These are phyloP conservation scores for Spinibarbus caldwelli DNA, from an alignment of 2,797 vertebrate species.

Conservation along the genomic window DNA sequence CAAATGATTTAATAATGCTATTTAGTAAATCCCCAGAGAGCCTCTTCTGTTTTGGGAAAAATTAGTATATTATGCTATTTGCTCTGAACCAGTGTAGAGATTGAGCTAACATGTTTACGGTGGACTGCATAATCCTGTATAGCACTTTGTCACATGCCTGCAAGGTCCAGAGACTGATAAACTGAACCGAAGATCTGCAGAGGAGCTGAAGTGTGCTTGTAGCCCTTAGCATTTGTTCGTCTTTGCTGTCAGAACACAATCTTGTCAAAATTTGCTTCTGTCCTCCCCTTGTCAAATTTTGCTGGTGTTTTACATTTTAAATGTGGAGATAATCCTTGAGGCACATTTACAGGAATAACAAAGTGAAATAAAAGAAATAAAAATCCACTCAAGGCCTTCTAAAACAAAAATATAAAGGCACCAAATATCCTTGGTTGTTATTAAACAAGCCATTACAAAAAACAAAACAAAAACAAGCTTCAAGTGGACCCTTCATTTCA, in stretches of 20 bases:
- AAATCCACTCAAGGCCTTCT: not conserved
- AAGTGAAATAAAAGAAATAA: not conserved
- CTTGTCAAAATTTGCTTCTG: constrained; percentile 7
- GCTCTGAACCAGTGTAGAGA: not conserved
- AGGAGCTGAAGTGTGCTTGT: constrained; percentile 19
- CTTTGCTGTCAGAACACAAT: constrained; percentile 3
- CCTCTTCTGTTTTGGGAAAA: not conserved
- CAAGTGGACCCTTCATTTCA: constrained; percentile 51
- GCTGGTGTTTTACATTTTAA: constrained; percentile 15
- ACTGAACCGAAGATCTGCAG: constrained; percentile 13
- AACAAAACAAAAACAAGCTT: constrained; percentile 55
- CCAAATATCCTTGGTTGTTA: not conserved
- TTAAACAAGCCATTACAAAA: constrained; percentile 10
- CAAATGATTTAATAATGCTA: not conserved
- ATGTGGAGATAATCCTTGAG: constrained; percentile 1
- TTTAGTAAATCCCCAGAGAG: constrained; percentile 12
- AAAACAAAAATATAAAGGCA: not conserved
- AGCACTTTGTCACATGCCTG: constrained; percentile 17
- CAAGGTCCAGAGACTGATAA: constrained; percentile 30
- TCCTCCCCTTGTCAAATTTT: constrained; percentile 14
- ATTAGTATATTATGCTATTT: not conserved
- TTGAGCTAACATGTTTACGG: not conserved
- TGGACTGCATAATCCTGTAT: constrained; percentile 25
- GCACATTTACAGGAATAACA: not conserved
- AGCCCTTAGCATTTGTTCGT: not conserved